These are phyloP conservation scores for Ambastaia sidthimunki DNA, from an alignment of 2,797 vertebrate species.

Conservation along the genomic window DNA sequence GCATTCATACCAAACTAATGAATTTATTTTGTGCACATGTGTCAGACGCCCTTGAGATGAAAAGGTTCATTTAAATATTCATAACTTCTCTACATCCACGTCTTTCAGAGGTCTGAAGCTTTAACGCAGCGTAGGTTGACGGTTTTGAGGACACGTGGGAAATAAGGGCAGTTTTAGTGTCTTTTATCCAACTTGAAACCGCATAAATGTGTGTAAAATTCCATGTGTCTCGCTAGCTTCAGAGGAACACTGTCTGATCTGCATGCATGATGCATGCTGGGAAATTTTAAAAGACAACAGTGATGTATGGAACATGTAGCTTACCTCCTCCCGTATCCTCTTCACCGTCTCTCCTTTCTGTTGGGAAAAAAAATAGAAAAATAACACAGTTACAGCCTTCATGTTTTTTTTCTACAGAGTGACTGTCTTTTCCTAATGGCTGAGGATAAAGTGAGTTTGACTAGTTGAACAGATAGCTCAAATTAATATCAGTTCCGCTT, in stretches of 20 bases:
- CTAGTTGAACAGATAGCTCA: slow-evolving; percentile 31
- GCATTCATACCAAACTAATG: slow-evolving; percentile 45
- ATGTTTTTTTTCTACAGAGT: background rate
- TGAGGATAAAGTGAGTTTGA: slow-evolving; percentile 37
- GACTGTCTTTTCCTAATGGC: background rate
- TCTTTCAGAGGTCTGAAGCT: slow-evolving; percentile 6
- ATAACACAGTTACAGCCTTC: slow-evolving; percentile 15
- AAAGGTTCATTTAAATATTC: slow-evolving; percentile 56
- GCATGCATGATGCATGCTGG: slow-evolving; percentile 1
- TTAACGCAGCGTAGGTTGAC: too few relatives aligned
- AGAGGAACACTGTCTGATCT: slow-evolving; percentile 4
- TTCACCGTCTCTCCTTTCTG: slow-evolving; percentile 98
- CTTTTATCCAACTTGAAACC: background rate
- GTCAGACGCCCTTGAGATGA: slow-evolving; percentile 50
- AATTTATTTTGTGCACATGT: slow-evolving; percentile 23
- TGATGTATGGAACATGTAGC: slow-evolving; percentile 42
- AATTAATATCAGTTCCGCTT: slow-evolving; percentile 49
- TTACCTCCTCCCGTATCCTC: slow-evolving; percentile 96
- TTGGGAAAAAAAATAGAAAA: slow-evolving; percentile 58
- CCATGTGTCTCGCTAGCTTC: slow-evolving; percentile 13
- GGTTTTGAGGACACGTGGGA: background rate
- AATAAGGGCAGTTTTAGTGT: background rate
- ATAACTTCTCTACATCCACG: background rate
- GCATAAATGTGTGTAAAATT: background rate
- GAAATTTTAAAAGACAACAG: slow-evolving; percentile 6